Percentiles rank a stretch among this genome's conserved stretches.
These are phyloP conservation scores for Hystrix brachyura DNA, from an alignment of 2,113 vertebrate genomes.

Conservation along the genomic window DNA sequence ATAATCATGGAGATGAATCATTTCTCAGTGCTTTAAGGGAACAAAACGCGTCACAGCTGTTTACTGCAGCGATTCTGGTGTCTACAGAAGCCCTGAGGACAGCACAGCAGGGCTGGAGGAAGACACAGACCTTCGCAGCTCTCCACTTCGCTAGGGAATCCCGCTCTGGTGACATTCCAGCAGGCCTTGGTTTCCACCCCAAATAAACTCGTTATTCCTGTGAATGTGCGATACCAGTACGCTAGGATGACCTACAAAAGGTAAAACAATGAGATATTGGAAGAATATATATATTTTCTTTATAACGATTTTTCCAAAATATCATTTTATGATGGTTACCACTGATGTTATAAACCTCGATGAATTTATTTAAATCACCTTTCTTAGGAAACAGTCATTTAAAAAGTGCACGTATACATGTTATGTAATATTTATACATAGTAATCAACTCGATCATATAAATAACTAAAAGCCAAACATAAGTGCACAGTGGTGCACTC, in stretches of 20 bases:
- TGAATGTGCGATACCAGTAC: conserved; percentile 94
- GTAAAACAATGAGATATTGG: conserved; percentile 65
- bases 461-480: not conserved
- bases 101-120: not conserved
- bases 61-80: not conserved
- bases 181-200: conserved; percentile 94
- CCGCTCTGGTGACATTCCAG: conserved; percentile 96
- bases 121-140: conserved; percentile 95
- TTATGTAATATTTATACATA: not conserved
- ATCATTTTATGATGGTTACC: not conserved
- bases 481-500: not conserved
- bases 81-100: not conserved
- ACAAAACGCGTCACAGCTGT: not conserved
- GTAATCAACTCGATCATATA: not conserved
- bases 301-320: not conserved
- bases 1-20: not conserved
- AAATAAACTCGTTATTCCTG: conserved; percentile 89
- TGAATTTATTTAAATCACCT: conserved; percentile 52
- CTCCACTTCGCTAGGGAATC: conserved; percentile 94
- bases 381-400: not conserved
- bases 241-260: conserved; percentile 93
- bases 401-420: not conserved
- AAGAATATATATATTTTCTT: not conserved
- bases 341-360: conserved; percentile 3
- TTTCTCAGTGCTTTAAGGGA: not conserved